phyloP scores from a whole-genome alignment of 1,140 invertebrate genomes.

The Drosophila pandora region DNA sequence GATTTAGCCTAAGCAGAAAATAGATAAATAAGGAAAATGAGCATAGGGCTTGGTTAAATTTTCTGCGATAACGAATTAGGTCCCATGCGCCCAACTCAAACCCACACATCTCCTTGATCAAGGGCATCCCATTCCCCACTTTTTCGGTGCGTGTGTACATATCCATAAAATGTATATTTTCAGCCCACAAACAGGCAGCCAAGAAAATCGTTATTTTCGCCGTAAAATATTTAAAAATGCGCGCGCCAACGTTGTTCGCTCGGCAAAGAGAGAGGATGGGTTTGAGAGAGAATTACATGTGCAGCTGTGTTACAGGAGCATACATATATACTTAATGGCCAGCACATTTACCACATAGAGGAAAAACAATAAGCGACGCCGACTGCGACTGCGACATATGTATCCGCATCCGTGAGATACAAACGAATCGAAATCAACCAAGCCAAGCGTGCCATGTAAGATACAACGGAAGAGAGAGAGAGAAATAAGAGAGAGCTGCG shows the following conservation, averaged over 20 bases:
- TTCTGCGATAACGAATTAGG: conserved; percentile 24
- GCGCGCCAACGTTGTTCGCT: conserved; percentile 78
- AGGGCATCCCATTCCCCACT: conserved; percentile 52
- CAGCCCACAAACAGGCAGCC: conserved; percentile 67
- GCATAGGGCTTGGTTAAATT: conserved; percentile 1
- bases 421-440: conserved; percentile 53
- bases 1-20: conserved; percentile 73
- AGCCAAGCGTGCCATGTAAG: conserved; percentile 61
- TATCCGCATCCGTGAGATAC: conserved; percentile 68
- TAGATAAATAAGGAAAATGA: conserved; percentile 8
- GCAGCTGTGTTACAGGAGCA: conserved; percentile 47
- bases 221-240: conserved; percentile 80
- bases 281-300: conserved; percentile 66
- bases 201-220: conserved; percentile 81
- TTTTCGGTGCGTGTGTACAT: conserved; percentile 42
- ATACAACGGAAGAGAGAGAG: conserved; percentile 15
- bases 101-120: conserved; percentile 80
- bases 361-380: conserved; percentile 59
- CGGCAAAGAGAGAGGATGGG: conserved; percentile 23
- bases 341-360: conserved; percentile 70
- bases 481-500: neutral
- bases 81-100: conserved; percentile 51
- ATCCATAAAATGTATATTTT: conserved; percentile 76
- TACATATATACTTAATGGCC: conserved; percentile 28
- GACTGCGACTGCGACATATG: conserved; percentile 48